These are phyloP conservation scores for Chaunax sp. DNA, from an alignment of 2,797 vertebrate genomes.

Conservation along the genomic window DNA sequence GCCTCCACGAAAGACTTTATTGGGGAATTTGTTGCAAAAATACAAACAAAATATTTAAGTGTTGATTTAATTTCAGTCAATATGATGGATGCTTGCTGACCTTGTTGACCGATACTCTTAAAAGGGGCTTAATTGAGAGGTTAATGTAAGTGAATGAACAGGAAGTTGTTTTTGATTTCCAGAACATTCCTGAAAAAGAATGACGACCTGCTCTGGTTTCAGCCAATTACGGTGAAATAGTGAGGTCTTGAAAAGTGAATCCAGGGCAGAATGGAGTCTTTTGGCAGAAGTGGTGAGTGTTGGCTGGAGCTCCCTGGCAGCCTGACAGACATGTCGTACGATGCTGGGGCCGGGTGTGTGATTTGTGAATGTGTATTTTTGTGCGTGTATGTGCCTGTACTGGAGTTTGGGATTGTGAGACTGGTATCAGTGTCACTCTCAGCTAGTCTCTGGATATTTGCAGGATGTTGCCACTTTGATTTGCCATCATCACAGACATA, in stretches of 20 bases:
- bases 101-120: conserved; percentile 16
- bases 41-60: background rate
- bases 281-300: conserved; percentile 69
- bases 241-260: conserved; percentile 76
- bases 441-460: conserved; percentile 75
- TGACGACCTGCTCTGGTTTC: conserved; percentile 74
- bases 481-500: conserved; percentile 63
- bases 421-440: conserved; percentile 72
- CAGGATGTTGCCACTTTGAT: conserved; percentile 74
- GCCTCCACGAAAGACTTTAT: conserved; percentile 8
- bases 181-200: conserved; percentile 67
- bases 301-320: conserved; percentile 77
- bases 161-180: conserved; percentile 62
- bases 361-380: conserved; percentile 28
- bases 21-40: conserved; percentile 4
- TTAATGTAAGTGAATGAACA: conserved; percentile 47
- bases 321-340: conserved; percentile 63
- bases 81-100: background rate
- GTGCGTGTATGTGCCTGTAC: conserved; percentile 18
- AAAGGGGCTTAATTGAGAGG: conserved; percentile 55
- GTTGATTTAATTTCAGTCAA: conserved; percentile 7
- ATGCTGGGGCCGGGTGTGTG: conserved; percentile 35
- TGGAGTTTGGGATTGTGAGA: conserved; percentile 43
- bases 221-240: conserved; percentile 81
- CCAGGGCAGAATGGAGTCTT: conserved; percentile 72